Base-by-base conservation (phyloP, 2,113 vertebrate species). In the Holacanthus passer region DNA sequence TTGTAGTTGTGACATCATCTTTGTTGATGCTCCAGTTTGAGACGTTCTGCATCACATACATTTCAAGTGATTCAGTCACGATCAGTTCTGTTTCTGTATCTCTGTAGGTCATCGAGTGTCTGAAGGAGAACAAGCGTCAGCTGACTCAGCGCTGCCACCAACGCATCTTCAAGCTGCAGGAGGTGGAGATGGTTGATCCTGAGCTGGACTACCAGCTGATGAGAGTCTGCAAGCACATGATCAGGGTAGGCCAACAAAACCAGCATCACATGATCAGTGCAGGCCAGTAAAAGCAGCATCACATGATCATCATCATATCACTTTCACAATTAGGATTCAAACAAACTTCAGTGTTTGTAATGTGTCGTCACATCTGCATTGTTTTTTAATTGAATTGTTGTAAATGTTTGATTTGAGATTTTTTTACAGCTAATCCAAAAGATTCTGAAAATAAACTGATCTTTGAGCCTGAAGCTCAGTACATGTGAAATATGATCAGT, bases 201-300 rank as follows among this genome's bases (percentile, higher is more conserved):
- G 98, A 99, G 27, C 90, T 99, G 32, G 98, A 99, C 92, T 99
- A 97, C 48, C 99, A 98, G 0, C 97, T 99, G 52, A 99, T 99
- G 97, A 95, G 96, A 67, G 97, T 99, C 84, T 99, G 98, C 93
- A 99, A 99, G 84, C 97, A 98, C 91, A 99, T 99, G 98, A 99
- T 99, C 86, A 96, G 98, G 96, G 98, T 89, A 73, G 6, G 78
- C 8, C 27, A 55, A 35, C 0, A 24, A 39, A 39, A 39, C 63
- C 43, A 48, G 32, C 5, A 8, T 41, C 39, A 41, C 7, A 35
- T 35, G 35, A 35, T 35, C 35, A 35, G 6, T 5, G 1, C 2
- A 8, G 35, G 35, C 35, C 35, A 5, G 35, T 37, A 13, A 35
- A 31, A 35, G 58, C 47, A 52, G 45, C 4, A 5, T 4, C 14